Evolutionary conservation across 2,113 vertebrate species (phyloP).

Genomic region (Menidia beryllina): DNA sequence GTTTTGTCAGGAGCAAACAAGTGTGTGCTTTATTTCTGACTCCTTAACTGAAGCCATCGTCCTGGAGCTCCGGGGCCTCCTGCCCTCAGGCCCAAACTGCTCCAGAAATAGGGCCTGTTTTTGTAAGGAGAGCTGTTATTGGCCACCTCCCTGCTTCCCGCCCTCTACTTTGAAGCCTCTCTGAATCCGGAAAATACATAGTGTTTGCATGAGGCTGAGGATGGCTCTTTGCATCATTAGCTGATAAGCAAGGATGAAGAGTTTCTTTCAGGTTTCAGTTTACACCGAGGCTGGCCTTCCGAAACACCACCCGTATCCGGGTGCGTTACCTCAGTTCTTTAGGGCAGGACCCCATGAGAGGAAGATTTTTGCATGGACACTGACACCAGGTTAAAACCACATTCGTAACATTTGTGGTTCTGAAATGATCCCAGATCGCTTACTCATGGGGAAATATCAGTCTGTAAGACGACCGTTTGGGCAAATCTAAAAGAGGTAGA

Average conservation of each 20-base stretch:
- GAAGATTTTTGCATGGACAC: not conserved
- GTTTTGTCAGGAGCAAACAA: not conserved
- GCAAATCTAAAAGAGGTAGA: not conserved
- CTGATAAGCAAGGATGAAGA: conserved; percentile 1
- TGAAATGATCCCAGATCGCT: not conserved
- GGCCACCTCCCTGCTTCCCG: conserved; percentile 34
- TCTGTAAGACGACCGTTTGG: not conserved
- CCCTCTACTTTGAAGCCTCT: conserved; percentile 2
- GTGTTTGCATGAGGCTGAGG: not conserved
- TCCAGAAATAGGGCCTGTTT: conserved; percentile 78
- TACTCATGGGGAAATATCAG: not conserved
- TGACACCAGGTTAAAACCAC: not conserved
- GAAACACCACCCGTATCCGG: conserved; percentile 11
- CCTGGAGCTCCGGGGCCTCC: conserved; percentile 29
- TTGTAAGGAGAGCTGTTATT: conserved; percentile 72
- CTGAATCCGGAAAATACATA: not conserved
- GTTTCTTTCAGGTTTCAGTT: conserved; percentile 11
- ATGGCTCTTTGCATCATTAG: not conserved
- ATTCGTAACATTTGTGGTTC: not conserved
- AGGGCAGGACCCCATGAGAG: not conserved
- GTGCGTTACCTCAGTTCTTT: not conserved
- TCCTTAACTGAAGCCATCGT: conserved; percentile 56
- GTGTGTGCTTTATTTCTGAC: conserved; percentile 54
- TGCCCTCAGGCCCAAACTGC: conserved; percentile 60
- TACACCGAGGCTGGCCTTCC: not conserved